Base-by-base conservation (phyloP, 2,888 invertebrate species). In the Xylocampa areola region DNA sequence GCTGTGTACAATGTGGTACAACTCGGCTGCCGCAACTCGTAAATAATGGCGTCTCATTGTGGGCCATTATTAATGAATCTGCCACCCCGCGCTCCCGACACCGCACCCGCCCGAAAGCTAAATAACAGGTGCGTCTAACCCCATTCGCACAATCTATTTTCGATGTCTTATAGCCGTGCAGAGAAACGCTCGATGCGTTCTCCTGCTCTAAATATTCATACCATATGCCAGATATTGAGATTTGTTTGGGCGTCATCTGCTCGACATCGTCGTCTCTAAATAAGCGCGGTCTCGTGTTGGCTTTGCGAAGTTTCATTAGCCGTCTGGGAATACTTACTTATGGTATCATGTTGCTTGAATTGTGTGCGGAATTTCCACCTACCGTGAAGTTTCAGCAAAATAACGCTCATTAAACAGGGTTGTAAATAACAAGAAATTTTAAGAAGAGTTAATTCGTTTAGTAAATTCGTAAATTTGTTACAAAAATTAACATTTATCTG, bases 41-140 rank as follows among this genome's bases (percentile, higher is more conserved):
- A 92, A 94, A 92, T 92, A 94, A 92, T 90, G 89, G 88, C 89
- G 88, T 90, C 92, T 92, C 90, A 91, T 92, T 92, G 91, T 87
- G 85, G 88, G 85, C 89, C 92, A 92, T 92, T 92, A 93, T 93
- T 93, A 94, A 93, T 93, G 94, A 93, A 92, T 90, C 89, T 82
- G 82, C 87, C 84, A 82, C 86, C 84, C 83, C 85, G 82, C 76
- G 76, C 83, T 81, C 86, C 84, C 84, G 60, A 76, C 80, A 78
- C 86, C 87, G 84, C 86, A 82, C 84, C 84, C 83, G 82, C 87
- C 85, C 81, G 84, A 87, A 91, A 92, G 90, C 90, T 86, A 90
- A 92, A 92, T 91, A 92, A 93, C 94, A 94, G 94, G 94, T 94
- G 94, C 90, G 93, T 89, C 90, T 94, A 94, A 92, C 94, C 94